These are phyloP conservation scores for Suncus etruscus DNA, from an alignment of 2,113 vertebrate species.

Conservation along the genomic window DNA sequence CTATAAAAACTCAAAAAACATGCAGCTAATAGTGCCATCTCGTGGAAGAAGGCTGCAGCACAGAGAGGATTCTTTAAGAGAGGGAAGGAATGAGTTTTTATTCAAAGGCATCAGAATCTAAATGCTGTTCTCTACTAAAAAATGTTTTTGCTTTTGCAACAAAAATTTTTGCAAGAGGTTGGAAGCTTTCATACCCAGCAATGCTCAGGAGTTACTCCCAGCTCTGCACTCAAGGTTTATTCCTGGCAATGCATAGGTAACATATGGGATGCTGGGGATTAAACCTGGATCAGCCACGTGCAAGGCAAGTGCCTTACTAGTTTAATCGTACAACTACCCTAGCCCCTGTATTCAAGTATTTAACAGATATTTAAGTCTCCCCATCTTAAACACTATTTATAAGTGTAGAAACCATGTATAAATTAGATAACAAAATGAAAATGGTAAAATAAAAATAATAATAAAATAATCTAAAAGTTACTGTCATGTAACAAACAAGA, in stretches of 20 bases:
- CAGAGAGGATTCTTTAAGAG: not conserved
- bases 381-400: conserved; percentile 19
- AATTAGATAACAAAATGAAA: not conserved
- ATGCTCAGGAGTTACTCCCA: too few species aligned
- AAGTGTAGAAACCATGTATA: conserved; percentile 20
- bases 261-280: too few species aligned
- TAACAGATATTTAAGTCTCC: not conserved
- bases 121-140: not conserved
- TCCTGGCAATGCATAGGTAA: too few species aligned
- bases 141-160: too few species aligned
- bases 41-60: conserved; percentile 14
- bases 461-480: conserved; percentile 36
- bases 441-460: not conserved
- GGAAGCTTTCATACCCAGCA: too few species aligned
- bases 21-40: conserved; percentile 47
- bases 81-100: not conserved
- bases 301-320: too few species aligned
- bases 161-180: too few species aligned
- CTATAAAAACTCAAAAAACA: conserved; percentile 8
- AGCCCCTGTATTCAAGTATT: not conserved
- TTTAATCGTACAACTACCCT: too few species aligned
- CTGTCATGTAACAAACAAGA: too few species aligned
- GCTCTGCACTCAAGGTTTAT: too few species aligned
- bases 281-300: too few species aligned
- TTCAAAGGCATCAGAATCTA: not conserved